phyloP scores from a whole-genome alignment of 2,888 invertebrate species.

The Micropterix aruncella region DNA sequence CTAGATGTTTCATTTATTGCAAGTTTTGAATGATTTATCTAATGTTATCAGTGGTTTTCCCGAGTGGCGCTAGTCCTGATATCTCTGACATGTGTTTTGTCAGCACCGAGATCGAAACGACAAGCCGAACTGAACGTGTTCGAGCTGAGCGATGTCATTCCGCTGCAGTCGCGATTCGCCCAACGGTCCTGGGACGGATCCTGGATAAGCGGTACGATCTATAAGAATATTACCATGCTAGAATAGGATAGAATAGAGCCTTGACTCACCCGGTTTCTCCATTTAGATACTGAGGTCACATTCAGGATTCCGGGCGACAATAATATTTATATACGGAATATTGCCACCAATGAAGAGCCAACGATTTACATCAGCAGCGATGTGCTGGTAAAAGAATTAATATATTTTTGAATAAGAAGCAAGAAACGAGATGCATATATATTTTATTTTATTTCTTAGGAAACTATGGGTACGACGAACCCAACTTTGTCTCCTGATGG shows the following conservation, averaged over 20 bases:
- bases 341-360: slow-evolving; percentile 19
- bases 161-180: background rate
- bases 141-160: background rate
- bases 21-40: too few species aligned
- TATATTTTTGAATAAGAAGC: background rate
- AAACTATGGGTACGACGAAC: slow-evolving; percentile 23
- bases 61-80: too few species aligned
- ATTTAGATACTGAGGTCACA: slow-evolving; percentile 40
- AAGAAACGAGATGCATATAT: background rate
- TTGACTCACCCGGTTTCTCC: slow-evolving; percentile 5
- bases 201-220: too few species aligned
- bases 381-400: slow-evolving; percentile 24
- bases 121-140: too few species aligned
- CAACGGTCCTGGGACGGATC: background rate
- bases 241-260: background rate
- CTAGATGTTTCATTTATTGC: too few species aligned
- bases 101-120: too few species aligned
- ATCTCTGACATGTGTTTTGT: too few species aligned
- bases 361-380: slow-evolving; percentile 28
- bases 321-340: slow-evolving; percentile 34
- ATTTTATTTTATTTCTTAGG: background rate
- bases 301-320: slow-evolving; percentile 28
- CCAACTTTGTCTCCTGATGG: slow-evolving; percentile 33
- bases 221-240: too few species aligned
- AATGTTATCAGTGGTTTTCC: too few species aligned